These are phyloP conservation scores for Tragulus kanchil DNA, from an alignment of 2,113 vertebrate genomes.

Conservation along the genomic window DNA sequence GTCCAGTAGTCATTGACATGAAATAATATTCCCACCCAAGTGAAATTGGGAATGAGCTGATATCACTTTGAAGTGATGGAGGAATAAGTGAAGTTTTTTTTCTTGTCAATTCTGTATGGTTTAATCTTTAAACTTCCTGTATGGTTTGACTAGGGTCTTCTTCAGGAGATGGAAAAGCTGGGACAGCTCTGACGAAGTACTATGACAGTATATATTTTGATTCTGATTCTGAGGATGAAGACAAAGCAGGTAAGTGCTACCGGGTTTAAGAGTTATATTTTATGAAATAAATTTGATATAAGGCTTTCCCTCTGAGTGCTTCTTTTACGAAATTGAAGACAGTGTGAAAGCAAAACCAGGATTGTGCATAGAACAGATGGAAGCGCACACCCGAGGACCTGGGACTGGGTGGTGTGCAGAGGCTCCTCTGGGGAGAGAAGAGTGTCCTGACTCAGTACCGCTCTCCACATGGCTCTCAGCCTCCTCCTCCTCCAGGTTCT, in stretches of 20 bases:
- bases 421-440: background rate
- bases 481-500: background rate
- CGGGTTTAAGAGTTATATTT: constrained; percentile 22
- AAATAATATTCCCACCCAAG: constrained; percentile 25
- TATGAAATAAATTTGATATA: constrained; percentile 20
- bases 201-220: constrained; percentile 98
- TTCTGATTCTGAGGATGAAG: constrained; percentile 95
- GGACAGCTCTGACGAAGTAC: constrained; percentile 78
- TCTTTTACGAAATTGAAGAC: constrained; percentile 15
- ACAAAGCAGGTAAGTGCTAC: constrained; percentile 85
- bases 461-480: background rate
- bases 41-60: background rate
- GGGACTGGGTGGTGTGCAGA: background rate
- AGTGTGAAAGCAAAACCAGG: background rate
- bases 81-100: background rate
- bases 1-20: background rate
- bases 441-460: background rate
- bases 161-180: constrained; percentile 75
- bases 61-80: background rate
- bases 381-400: background rate
- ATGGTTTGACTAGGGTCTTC: constrained; percentile 83
- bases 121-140: constrained; percentile 52
- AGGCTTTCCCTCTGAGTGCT: constrained; percentile 33
- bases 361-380: background rate
- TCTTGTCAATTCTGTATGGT: background rate